A percentile compares a stretch with the other conserved stretches of the same genome.
Conservation (phyloP, 2,113 vertebrate species). For the Baryphthengus martii region DNA sequence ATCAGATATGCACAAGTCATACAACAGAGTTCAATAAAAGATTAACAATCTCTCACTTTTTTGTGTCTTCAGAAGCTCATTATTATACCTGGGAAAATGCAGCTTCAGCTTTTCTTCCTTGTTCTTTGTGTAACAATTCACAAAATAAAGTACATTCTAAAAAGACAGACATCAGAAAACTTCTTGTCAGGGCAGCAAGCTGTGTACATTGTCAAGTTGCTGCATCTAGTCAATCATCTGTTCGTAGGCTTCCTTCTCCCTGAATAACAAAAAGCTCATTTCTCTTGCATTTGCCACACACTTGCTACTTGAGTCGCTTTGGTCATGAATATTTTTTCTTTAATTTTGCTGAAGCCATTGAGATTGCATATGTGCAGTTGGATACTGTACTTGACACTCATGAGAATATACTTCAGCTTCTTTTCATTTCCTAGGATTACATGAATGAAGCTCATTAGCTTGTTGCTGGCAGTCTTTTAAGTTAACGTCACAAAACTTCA, state of each 20-base stretch:
- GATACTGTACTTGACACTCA: background rate
- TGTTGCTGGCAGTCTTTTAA: constrained; percentile 24
- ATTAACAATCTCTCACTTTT: background rate
- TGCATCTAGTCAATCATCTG: background rate
- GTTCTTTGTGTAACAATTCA: background rate
- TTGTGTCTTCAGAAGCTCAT: background rate
- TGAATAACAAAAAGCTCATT: background rate
- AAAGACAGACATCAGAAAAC: background rate
- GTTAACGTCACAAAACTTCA: background rate
- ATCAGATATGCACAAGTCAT: background rate
- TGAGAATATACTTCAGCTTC: background rate
- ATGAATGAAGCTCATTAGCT: constrained; percentile 33
- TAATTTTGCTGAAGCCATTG: background rate
- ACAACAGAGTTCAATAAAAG: background rate
- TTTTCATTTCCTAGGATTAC: background rate
- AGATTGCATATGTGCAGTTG: background rate
- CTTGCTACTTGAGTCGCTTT: background rate
- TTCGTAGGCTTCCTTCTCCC: background rate
- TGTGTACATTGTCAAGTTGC: background rate
- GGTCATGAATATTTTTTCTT: background rate
- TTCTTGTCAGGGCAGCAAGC: background rate
- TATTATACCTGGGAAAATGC: background rate
- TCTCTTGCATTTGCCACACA: background rate
- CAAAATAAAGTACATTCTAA: background rate
- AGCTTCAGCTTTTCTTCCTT: background rate